Percentiles rank a stretch among this genome's conserved stretches.
phyloP scores from a whole-genome alignment of 2,888 invertebrate genomes.

The Electrophaes corylata region DNA sequence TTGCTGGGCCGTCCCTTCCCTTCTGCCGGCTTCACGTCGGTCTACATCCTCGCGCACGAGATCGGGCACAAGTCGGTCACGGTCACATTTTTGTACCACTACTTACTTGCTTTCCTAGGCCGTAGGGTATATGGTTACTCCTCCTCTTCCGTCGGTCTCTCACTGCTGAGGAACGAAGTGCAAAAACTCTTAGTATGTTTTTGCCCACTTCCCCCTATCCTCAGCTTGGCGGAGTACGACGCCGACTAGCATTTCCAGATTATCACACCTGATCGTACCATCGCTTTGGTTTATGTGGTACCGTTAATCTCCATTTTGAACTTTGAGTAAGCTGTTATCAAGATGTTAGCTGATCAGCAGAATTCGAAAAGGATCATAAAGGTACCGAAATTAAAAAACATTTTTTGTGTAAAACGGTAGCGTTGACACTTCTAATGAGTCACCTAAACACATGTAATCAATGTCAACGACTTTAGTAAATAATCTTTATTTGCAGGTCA shows the following conservation, averaged over 20 bases:
- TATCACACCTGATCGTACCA: too few species aligned
- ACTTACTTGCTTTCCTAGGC: constrained; percentile 7
- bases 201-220: too few species aligned
- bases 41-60: constrained; percentile 93
- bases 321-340: neutral
- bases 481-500: constrained; percentile 20
- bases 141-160: too few species aligned
- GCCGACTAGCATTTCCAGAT: too few species aligned
- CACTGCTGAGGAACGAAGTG: too few species aligned
- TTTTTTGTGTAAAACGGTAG: neutral
- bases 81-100: constrained; percentile 26
- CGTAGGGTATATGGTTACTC: neutral
- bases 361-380: neutral
- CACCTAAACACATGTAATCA: constrained; percentile 6
- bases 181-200: too few species aligned
- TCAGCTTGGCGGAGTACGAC: too few species aligned
- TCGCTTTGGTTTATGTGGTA: too few species aligned
- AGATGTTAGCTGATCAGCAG: neutral
- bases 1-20: constrained; percentile 90
- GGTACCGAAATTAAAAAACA: neutral
- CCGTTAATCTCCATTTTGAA: too few species aligned
- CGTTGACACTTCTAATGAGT: constrained; percentile 2
- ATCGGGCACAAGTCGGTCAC: constrained; percentile 91
- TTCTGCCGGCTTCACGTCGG: constrained; percentile 92
- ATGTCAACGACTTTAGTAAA: constrained; percentile 23